A percentile compares a stretch with the other conserved stretches of the same genome.
These are phyloP conservation scores for Megalonaias nervosa DNA, from an alignment of 1,140 invertebrate genomes.

Conservation along the genomic window DNA sequence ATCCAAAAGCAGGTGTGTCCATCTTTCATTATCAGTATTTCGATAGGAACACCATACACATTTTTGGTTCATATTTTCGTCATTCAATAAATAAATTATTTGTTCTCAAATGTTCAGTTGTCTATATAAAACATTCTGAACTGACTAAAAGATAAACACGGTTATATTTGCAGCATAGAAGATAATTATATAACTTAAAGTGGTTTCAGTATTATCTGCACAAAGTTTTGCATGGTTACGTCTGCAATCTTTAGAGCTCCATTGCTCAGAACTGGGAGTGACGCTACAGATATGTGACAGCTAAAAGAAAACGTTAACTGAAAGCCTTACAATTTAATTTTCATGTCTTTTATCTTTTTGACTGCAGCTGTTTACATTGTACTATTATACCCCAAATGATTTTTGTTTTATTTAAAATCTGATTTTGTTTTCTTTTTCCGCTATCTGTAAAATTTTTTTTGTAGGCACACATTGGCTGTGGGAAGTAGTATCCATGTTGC, in stretches of 20 bases:
- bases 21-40: background rate
- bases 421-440: too few species aligned
- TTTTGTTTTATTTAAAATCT: too few species aligned
- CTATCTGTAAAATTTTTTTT: background rate
- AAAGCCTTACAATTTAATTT: too few species aligned
- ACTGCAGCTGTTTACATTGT: too few species aligned
- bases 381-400: too few species aligned
- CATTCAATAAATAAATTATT: background rate
- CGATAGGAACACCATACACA: background rate
- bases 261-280: too few species aligned
- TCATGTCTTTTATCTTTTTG: too few species aligned
- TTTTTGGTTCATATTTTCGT: background rate
- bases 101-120: background rate
- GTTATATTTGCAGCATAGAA: background rate
- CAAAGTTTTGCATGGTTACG: too few species aligned
- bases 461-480: conserved; percentile 50
- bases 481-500: conserved; percentile 45
- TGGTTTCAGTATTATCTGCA: too few species aligned
- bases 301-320: too few species aligned
- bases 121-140: background rate
- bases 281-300: too few species aligned
- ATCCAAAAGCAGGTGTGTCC: conserved; percentile 53
- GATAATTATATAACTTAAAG: background rate
- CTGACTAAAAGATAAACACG: background rate
- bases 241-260: too few species aligned